Percentiles rank a stretch among this genome's conserved stretches.
phyloP scores from a whole-genome alignment of 2,797 vertebrate species.

The Chiroxiphia lanceolata region DNA sequence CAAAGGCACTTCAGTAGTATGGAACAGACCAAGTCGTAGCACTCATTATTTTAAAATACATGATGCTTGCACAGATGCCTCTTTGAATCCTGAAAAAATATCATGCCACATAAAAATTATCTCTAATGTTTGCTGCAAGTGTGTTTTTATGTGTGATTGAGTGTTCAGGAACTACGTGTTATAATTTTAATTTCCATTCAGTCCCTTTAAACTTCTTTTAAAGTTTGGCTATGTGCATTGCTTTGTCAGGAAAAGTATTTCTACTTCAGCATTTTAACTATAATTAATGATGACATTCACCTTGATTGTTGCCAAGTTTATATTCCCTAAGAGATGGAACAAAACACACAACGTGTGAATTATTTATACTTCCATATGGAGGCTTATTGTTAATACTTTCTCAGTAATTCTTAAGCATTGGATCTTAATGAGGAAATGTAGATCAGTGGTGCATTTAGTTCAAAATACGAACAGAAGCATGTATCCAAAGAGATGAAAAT shows the following conservation, averaged over 20 bases:
- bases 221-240: not conserved
- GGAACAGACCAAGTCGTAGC: not conserved
- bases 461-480: constrained; percentile 18
- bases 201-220: constrained; percentile 2
- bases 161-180: not conserved
- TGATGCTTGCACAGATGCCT: not conserved
- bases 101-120: not conserved
- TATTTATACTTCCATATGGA: constrained; percentile 52
- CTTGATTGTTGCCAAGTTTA: constrained; percentile 24
- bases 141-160: constrained; percentile 14
- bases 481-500: not conserved
- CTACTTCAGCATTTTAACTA: constrained; percentile 29
- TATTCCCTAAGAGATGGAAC: constrained; percentile 19
- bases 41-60: not conserved
- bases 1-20: not conserved
- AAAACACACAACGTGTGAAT: constrained; percentile 42
- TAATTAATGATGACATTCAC: constrained; percentile 27
- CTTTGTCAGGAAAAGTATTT: constrained; percentile 15
- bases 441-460: not conserved
- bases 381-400: constrained; percentile 39
- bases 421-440: constrained; percentile 35
- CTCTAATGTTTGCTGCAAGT: not conserved
- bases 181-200: constrained; percentile 12
- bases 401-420: constrained; percentile 33
- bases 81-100: not conserved